Evolutionary conservation across 2,888 invertebrate species (phyloP).

Genomic region (Tipula vernalis): DNA sequence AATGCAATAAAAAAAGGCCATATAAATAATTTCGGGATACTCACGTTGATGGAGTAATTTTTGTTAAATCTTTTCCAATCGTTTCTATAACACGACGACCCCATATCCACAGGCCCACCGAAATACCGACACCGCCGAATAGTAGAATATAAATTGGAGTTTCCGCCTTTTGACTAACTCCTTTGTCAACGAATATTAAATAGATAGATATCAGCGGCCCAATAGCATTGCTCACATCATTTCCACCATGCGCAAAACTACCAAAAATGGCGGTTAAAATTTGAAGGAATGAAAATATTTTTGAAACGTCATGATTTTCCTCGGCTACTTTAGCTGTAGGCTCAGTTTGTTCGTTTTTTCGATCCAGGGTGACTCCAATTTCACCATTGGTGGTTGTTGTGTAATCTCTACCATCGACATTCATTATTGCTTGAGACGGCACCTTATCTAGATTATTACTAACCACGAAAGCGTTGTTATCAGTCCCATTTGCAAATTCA

Average conservation of each 20-base stretch:
- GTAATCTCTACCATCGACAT: conserved; percentile 45
- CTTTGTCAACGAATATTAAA: conserved; percentile 78
- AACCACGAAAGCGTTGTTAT: not conserved
- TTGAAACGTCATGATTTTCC: conserved; percentile 32
- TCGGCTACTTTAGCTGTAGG: conserved; percentile 20
- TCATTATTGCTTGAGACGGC: conserved; percentile 56
- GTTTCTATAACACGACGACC: conserved; percentile 94
- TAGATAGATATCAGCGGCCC: conserved; percentile 92
- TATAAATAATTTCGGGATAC: conserved; percentile 23
- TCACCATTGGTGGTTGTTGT: conserved; percentile 54
- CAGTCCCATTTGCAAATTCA: not conserved
- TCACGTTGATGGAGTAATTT: conserved; percentile 93
- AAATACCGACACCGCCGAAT: conserved; percentile 93
- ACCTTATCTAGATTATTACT: not conserved
- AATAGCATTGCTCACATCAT: conserved; percentile 97
- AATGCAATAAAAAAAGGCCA: not conserved
- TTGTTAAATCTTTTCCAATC: conserved; percentile 92
- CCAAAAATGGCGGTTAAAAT: conserved; percentile 95
- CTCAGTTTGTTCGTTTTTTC: conserved; percentile 22
- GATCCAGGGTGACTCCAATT: conserved; percentile 46
- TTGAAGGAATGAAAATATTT: conserved; percentile 83
- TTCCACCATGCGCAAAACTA: conserved; percentile 97
- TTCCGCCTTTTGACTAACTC: conserved; percentile 67
- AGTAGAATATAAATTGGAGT: conserved; percentile 86
- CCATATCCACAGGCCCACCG: conserved; percentile 91